These are phyloP conservation scores for Falco peregrinus DNA, from an alignment of 2,797 vertebrate genomes.

Conservation along the genomic window DNA sequence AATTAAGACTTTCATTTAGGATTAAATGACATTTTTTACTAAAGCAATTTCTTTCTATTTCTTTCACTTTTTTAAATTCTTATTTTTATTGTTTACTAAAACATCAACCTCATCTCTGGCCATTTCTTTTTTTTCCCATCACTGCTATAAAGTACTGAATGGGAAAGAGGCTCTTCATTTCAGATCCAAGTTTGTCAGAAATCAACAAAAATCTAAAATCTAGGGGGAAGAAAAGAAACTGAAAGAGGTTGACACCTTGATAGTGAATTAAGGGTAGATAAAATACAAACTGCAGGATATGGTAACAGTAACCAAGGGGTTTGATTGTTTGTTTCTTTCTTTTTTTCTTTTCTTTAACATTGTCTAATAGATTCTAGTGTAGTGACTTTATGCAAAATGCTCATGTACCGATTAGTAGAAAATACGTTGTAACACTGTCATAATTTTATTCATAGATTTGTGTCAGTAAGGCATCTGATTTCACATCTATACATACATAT, in stretches of 20 bases:
- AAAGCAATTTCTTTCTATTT: not conserved
- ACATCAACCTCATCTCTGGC: rapidly evolving
- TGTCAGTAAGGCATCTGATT: not conserved
- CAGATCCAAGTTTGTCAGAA: not conserved
- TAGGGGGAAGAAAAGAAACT: not conserved
- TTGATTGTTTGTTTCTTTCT: not conserved
- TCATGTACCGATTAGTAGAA: not conserved
- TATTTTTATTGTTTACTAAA: not conserved
- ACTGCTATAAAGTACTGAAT: not conserved
- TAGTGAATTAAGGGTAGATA: not conserved
- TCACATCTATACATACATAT: rapidly evolving
- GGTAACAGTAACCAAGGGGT: not conserved
- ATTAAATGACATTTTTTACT: not conserved
- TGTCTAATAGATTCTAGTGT: not conserved
- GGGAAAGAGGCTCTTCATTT: not conserved
- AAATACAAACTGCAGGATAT: not conserved
- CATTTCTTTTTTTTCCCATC: not conserved
- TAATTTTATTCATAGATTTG: not conserved
- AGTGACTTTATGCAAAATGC: not conserved
- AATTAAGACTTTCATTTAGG: not conserved
- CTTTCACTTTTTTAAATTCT: rapidly evolving
- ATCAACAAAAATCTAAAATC: not conserved
- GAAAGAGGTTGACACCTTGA: not conserved
- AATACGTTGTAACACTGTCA: not conserved
- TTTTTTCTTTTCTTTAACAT: not conserved